Evolutionary conservation across 1,140 invertebrate species (phyloP), one percentile per base, ranked within the genome.

Genomic region (Musca domestica): DNA sequence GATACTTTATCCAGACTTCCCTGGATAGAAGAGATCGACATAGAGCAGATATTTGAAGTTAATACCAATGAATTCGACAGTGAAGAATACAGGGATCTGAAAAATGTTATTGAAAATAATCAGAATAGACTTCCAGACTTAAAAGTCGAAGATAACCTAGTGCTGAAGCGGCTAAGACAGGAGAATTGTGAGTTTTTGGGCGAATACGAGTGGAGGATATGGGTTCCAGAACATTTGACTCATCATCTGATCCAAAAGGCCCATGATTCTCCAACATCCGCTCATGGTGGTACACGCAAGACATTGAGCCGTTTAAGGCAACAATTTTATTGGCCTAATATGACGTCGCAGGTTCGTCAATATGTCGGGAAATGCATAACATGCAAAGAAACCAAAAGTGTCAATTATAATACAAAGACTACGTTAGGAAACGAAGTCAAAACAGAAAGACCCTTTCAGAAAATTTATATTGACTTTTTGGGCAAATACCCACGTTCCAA

Each of bases 311-410:
- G 23, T 25, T 3, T 63, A n/a, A 22, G 23, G 15, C 9, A 27
- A n/a, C 30, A 30, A 17, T 30, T 27, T 23, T 63, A 23, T 63
- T 65, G 63, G 63, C 63, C 63, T 9, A 19, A 23, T 19, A 23
- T 65, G 23, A 41, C 47, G 17, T 20, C 15, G 17, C 41, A 65
- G 23, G 63, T 65, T 9, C 19, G 22, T 2, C 19, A 65, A 20
- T 65, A 65, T 49, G 41, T 65, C 12, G 20, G 19, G 10, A 47
- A 65, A 10, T 65, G 63, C 41, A 17, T 47, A 10, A 22, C 5
- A 25, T 65, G 63, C 20, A 47, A 49, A 47, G 47, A 47, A 22
- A 22, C 27, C 9, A 30, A 30, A 9, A 30, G 27, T 30, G 27
- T 30, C 27, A 30, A 30, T 9, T 30, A 30, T 30, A 30, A 30